These are phyloP conservation scores for Oegoconia quadripuncta DNA, from an alignment of 2,888 invertebrate genomes.

Conservation along the genomic window DNA sequence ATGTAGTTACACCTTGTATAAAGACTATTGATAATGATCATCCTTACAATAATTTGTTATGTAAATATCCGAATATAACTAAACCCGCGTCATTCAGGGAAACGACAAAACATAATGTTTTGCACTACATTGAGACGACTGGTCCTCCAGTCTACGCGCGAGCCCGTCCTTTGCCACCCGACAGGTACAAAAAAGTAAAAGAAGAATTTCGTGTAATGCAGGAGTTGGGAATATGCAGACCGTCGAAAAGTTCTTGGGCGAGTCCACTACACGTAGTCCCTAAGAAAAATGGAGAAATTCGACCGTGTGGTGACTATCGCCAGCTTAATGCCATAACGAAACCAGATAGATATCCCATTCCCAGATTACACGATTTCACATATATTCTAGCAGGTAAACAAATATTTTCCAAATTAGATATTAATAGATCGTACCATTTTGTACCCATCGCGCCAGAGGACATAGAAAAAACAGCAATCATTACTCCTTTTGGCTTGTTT, in stretches of 20 bases:
- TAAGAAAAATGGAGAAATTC: slow-evolving; percentile 2
- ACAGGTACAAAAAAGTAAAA: slow-evolving; percentile 3
- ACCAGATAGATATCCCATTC: slow-evolving; percentile 7
- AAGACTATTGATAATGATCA: slow-evolving; percentile 1
- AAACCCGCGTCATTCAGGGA: slow-evolving; percentile 5
- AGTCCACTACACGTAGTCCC: no score
- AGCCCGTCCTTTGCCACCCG: neutral
- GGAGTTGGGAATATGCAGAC: slow-evolving; percentile 14
- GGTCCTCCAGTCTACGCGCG: neutral
- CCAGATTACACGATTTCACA: slow-evolving; percentile 2
- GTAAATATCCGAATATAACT: slow-evolving; percentile 4
- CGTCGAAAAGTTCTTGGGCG: slow-evolving; percentile 12
- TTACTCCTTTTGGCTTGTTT: slow-evolving; percentile 10
- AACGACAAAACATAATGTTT: neutral
- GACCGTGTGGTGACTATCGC: neutral
- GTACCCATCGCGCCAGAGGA: slow-evolving; percentile 2
- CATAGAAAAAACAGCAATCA: slow-evolving; percentile 8
- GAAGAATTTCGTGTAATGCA: slow-evolving; percentile 3
- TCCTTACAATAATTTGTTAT: slow-evolving; percentile 2
- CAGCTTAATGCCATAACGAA: slow-evolving; percentile 8
- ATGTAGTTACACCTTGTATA: neutral
- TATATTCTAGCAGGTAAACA: neutral
- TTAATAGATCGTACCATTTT: slow-evolving; percentile 3
- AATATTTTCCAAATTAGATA: neutral
- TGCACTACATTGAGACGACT: slow-evolving; percentile 5